Evolutionary conservation across 2,113 vertebrate species (phyloP), one percentile per base, ranked within the genome.

Genomic region (Solea solea): DNA sequence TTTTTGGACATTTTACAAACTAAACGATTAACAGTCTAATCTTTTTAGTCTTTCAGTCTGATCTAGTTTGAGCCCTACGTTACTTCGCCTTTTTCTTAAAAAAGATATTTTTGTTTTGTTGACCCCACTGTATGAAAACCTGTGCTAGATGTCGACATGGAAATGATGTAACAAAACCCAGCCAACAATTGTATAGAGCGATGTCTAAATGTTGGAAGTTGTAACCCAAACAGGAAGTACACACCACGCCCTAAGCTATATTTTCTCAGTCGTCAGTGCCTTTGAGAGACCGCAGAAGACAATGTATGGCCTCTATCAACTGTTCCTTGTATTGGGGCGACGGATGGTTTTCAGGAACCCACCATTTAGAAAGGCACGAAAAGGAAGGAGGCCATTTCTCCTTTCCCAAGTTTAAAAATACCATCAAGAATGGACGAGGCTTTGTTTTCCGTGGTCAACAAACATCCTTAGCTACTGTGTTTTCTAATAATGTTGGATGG

Each of bases 151-250:
- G 10, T 54, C 52, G 5, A 54, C 25, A 9, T 12, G 6, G 14
- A n/a, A 4, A 60, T 13, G 13, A 40, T 46, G 11, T 13, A 41
- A 59, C n/a, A 62, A 61, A 66, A 40, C 14, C 1, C 0, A 0
- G 8, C 7, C 45, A 79, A 77, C 62, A 28, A 7, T 72, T 64
- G 16, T 72, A 56, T 76, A 67, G 49, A 53, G 21, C 28, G 62
- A 28, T 3, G 14, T 78, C 41, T 79, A 59, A 77, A 62, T 21
- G 1, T 49, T 0, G 21, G 76, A 72, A 44, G 44, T 65, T 15
- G 13, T 21, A 60, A 81, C 15, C 8, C 39, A 83, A 80, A 88
- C 85, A 86, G 90, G 90, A 88, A 84, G 59, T 59, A 52, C 3
- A 7, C 7, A 46, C 65, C 82, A 78, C 81, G 66, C 82, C 79